phyloP scores from a whole-genome alignment of 2,113 vertebrate genomes.

The Chamaea fasciata region DNA sequence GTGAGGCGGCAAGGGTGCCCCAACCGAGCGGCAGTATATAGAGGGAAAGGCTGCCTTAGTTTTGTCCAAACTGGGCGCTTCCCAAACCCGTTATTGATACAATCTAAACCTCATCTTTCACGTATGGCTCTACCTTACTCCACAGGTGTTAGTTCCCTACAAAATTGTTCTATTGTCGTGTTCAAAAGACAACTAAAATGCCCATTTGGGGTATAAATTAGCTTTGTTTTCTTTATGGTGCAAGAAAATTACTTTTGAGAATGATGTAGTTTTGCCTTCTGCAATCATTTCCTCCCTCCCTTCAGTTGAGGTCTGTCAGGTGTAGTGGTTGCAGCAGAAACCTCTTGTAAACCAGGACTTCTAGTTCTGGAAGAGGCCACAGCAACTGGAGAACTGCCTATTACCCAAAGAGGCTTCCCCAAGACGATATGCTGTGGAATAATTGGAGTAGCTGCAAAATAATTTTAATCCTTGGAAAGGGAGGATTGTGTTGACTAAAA shows the following conservation, averaged over 20 bases:
- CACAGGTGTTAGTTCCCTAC: fast-evolving
- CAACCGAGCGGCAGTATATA: fast-evolving
- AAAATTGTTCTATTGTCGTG: fast-evolving
- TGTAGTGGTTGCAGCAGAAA: neutral
- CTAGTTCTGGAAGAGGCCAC: neutral
- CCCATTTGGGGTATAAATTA: neutral
- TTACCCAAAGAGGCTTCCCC: neutral
- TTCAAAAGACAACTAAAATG: fast-evolving
- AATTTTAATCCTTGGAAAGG: neutral
- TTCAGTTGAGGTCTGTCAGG: neutral
- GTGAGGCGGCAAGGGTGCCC: neutral
- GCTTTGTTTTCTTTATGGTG: neutral
- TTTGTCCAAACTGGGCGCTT: neutral
- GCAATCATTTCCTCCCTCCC: fast-evolving
- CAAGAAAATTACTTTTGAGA: neutral
- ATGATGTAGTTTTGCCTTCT: neutral
- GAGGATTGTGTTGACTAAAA: neutral
- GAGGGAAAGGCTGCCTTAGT: neutral
- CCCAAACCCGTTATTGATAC: fast-evolving
- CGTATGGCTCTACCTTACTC: fast-evolving
- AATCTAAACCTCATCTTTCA: fast-evolving
- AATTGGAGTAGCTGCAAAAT: neutral
- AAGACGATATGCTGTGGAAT: neutral
- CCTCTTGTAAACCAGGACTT: neutral
- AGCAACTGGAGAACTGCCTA: neutral